These are phyloP conservation scores for Psephotus haematonotus DNA, from an alignment of 2,113 vertebrate species.

Conservation along the genomic window DNA sequence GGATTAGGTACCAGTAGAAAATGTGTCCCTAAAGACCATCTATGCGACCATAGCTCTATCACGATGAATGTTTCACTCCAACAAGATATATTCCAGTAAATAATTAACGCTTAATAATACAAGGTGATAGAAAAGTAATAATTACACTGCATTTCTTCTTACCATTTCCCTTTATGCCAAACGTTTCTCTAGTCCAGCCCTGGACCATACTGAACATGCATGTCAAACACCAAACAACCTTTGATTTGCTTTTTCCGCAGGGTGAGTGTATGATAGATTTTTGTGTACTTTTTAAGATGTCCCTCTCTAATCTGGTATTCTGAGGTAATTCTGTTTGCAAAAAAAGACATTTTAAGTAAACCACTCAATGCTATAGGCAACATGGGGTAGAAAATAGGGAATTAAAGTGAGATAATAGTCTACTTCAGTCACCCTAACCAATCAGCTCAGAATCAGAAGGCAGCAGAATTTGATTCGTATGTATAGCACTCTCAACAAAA, in stretches of 20 bases:
- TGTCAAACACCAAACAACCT: not conserved
- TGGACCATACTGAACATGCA: not conserved
- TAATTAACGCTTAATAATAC: not conserved
- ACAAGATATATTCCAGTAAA: constrained; percentile 50
- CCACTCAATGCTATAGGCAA: not conserved
- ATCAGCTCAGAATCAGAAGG: constrained; percentile 5
- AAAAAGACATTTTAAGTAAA: constrained; percentile 45
- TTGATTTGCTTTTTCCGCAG: not conserved
- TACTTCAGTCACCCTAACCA: not conserved
- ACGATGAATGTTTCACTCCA: constrained; percentile 32
- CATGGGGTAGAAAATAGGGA: not conserved
- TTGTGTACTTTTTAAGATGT: not conserved
- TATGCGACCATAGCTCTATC: constrained; percentile 15
- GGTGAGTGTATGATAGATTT: not conserved
- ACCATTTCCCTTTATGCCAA: not conserved
- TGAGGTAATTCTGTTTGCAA: constrained; percentile 42
- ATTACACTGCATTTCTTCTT: not conserved
- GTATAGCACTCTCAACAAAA: not conserved
- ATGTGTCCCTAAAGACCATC: constrained; percentile 17
- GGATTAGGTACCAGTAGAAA: constrained; percentile 28
- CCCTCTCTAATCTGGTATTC: not conserved
- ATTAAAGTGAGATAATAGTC: not conserved
- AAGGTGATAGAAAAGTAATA: constrained; percentile 25
- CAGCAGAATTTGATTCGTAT: constrained; percentile 50
- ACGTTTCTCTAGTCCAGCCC: not conserved